Evolutionary conservation across 2,888 invertebrate genomes (phyloP).

Genomic region (Drosophila quinaria): DNA sequence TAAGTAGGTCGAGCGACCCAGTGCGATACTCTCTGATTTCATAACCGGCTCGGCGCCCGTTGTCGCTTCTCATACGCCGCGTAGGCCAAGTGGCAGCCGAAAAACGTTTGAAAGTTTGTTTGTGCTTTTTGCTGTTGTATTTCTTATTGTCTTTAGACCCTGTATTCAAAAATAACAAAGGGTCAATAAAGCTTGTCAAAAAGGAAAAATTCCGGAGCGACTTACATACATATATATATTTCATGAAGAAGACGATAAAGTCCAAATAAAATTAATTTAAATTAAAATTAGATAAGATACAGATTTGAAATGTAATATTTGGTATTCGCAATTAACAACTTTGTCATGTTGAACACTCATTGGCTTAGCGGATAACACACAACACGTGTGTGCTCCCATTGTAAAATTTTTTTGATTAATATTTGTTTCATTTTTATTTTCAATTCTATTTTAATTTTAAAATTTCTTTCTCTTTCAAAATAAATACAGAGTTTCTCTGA

Average conservation of each 20-base stretch:
- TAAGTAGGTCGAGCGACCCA: constrained; percentile 63
- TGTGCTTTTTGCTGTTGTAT: constrained; percentile 34
- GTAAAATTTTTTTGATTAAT: no score
- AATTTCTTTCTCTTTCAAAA: background rate
- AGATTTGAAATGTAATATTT: no score
- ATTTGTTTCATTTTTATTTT: no score
- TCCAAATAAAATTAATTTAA: no score
- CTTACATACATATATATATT: no score
- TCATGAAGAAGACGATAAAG: no score
- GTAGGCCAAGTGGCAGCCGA: constrained; percentile 57
- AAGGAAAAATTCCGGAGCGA: background rate
- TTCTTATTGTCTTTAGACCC: constrained; percentile 19
- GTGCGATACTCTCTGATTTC: constrained; percentile 50
- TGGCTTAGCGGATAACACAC: background rate
- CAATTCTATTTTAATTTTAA: background rate
- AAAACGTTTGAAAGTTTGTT: constrained; percentile 67
- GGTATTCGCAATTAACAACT: no score
- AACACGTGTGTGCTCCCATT: no score
- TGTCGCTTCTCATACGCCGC: constrained; percentile 49
- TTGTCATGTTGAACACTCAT: background rate
- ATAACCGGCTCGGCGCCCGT: constrained; percentile 47
- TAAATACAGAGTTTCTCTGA: constrained; percentile 1
- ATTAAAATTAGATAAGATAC: no score
- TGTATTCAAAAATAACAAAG: background rate
- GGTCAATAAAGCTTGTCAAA: background rate